Percentiles rank a stretch among this genome's conserved stretches.
These are phyloP conservation scores for Chaetodon auriga DNA, from an alignment of 2,113 vertebrate genomes.

Conservation along the genomic window DNA sequence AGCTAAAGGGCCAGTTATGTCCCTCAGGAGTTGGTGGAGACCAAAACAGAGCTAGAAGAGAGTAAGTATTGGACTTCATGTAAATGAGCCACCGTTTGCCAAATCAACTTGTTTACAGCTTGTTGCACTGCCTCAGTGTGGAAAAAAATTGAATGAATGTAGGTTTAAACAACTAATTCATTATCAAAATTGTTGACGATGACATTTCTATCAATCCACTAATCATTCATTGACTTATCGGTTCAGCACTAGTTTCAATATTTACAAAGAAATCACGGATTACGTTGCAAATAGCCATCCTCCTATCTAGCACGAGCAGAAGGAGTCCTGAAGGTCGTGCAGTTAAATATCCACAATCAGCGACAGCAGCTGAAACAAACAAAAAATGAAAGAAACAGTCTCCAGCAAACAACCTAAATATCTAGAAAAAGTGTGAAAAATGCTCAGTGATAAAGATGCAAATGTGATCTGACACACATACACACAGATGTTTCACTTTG, in stretches of 20 bases:
- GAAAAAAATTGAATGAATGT: not conserved
- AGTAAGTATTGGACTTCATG: no score
- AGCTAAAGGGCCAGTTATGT: not conserved
- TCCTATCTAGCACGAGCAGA: not conserved
- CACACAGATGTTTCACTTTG: conserved; percentile 28
- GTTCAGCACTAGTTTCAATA: not conserved
- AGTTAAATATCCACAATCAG: not conserved
- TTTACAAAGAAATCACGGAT: not conserved
- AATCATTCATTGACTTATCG: not conserved
- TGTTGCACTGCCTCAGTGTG: not conserved
- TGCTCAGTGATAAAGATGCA: not conserved
- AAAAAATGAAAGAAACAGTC: not conserved
- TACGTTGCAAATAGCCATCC: conserved; percentile 2
- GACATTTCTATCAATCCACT: not conserved
- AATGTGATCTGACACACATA: conserved; percentile 5
- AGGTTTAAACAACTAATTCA: not conserved
- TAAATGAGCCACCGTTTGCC: not conserved
- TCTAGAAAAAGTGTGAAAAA: not conserved
- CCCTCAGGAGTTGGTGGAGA: not conserved
- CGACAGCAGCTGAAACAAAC: not conserved
- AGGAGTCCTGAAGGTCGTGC: not conserved
- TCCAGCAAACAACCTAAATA: conserved; percentile 18
- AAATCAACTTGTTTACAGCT: not conserved
- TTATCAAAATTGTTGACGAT: not conserved
- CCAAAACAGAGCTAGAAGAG: no score